Evolutionary conservation across 2,113 vertebrate genomes (phyloP).

Genomic region (Melanerpes formicivorus): DNA sequence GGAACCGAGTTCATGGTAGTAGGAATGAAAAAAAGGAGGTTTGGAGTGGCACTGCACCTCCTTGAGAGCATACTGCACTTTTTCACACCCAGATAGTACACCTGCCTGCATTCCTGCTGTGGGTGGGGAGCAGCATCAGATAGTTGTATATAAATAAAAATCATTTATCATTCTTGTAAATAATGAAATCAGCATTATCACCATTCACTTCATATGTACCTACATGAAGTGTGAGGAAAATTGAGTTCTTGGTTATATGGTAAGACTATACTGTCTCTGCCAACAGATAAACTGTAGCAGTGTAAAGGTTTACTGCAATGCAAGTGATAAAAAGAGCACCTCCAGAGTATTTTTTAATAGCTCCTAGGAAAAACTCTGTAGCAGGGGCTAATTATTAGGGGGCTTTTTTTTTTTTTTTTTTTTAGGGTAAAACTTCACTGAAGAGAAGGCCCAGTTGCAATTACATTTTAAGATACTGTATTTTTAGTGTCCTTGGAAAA

Average conservation of each 20-base stretch:
- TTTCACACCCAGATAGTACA: background rate
- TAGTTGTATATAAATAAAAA: background rate
- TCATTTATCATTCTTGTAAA: background rate
- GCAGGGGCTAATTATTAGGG: background rate
- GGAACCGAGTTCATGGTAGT: background rate
- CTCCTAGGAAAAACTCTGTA: background rate
- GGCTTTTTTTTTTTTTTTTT: background rate
- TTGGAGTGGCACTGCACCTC: background rate
- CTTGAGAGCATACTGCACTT: fast-evolving
- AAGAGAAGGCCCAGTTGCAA: background rate
- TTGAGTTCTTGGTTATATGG: background rate
- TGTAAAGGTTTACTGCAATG: background rate
- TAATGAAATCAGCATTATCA: background rate
- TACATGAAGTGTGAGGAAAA: background rate
- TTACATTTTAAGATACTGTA: background rate
- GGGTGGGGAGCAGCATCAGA: background rate
- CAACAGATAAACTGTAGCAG: background rate
- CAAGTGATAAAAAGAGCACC: background rate
- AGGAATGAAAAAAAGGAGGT: background rate
- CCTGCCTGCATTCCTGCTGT: background rate
- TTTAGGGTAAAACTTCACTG: background rate
- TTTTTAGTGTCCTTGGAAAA: background rate
- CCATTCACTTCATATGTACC: background rate
- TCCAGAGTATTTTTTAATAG: background rate
- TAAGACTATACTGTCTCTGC: background rate